Percentiles rank a stretch among this genome's conserved stretches.
Evolutionary conservation across 2,888 invertebrate species (phyloP).

Genomic region (Julus scandinavius): DNA sequence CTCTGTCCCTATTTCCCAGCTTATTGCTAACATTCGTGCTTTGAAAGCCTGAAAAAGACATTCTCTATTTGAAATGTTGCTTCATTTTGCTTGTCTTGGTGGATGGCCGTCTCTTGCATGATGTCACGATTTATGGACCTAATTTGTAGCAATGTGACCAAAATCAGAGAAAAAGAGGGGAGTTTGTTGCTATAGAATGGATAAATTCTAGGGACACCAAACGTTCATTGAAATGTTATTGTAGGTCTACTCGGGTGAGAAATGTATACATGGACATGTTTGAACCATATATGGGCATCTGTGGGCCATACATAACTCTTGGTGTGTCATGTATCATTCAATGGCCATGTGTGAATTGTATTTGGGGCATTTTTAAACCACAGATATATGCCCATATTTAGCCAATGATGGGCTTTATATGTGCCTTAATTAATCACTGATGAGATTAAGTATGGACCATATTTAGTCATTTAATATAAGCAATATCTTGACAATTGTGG

Average conservation of each 20-base stretch:
- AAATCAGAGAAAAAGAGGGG: neutral
- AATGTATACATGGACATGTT: neutral
- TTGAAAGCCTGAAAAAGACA: neutral
- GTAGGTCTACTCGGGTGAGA: neutral
- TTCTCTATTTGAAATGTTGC: conserved; percentile 11
- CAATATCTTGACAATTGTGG: no score
- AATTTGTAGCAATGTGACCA: conserved; percentile 34
- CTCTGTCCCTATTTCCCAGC: neutral
- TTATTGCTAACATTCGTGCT: neutral
- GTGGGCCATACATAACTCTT: no score
- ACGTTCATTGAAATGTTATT: neutral
- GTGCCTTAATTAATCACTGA: no score
- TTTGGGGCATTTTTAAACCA: no score
- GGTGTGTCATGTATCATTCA: no score
- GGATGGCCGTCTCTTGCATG: neutral
- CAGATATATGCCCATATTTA: no score
- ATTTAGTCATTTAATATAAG: no score
- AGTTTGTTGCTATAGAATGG: neutral
- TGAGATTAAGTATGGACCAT: no score
- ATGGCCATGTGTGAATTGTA: no score
- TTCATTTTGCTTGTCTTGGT: conserved; percentile 16
- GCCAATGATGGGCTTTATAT: no score
- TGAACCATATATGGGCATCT: no score
- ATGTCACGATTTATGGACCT: conserved; percentile 21
- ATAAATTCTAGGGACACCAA: neutral